These are phyloP conservation scores for Arvicanthis niloticus DNA, from an alignment of 2,113 vertebrate genomes.

Conservation along the genomic window DNA sequence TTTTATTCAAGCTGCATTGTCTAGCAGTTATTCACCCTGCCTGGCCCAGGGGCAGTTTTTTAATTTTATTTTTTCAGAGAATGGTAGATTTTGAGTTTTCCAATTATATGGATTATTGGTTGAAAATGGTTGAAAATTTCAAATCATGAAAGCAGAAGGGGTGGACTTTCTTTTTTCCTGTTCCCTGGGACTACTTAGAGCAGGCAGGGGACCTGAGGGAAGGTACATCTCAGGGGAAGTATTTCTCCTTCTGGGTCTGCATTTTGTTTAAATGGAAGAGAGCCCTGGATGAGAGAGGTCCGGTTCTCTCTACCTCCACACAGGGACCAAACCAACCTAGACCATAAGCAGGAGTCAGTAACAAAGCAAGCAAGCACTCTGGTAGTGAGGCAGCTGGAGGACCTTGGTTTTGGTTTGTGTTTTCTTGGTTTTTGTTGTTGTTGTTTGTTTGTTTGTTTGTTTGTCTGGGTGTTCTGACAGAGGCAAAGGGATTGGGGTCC, in stretches of 20 bases:
- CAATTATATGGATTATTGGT: background rate
- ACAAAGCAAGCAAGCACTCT: background rate
- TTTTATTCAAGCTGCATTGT: background rate
- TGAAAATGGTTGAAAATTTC: too few species aligned
- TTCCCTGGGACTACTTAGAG: background rate
- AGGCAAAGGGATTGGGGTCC: background rate
- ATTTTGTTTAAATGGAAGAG: background rate
- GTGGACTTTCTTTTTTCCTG: background rate
- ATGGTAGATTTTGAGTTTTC: background rate
- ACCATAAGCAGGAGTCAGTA: background rate
- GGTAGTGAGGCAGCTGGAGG: background rate
- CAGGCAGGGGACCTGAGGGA: background rate
- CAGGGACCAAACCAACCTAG: background rate
- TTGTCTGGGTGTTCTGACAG: background rate
- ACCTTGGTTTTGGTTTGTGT: too few species aligned
- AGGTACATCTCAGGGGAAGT: background rate
- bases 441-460: background rate
- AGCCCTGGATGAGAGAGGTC: background rate
- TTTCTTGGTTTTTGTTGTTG: too few species aligned
- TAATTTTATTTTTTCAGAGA: background rate
- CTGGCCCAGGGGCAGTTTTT: background rate
- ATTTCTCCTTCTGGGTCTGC: background rate
- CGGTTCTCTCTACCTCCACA: background rate
- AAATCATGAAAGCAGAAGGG: background rate
- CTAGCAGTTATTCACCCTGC: too few species aligned